These are phyloP conservation scores for Lepus timidus DNA, from an alignment of 2,113 vertebrate species.

Conservation along the genomic window DNA sequence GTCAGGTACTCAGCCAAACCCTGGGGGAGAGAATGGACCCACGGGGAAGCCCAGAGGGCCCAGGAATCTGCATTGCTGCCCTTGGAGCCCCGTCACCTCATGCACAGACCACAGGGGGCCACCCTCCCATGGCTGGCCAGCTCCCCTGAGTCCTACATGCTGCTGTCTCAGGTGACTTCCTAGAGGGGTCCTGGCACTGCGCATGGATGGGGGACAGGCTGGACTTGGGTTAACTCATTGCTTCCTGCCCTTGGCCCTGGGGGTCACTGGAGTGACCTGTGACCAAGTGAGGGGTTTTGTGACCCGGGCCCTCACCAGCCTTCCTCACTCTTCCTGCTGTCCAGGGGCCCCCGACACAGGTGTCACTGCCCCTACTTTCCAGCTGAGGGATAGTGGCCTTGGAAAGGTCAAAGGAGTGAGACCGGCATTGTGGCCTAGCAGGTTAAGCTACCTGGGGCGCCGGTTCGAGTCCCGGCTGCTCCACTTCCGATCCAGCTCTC, in stretches of 20 bases:
- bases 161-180: background rate
- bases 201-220: background rate
- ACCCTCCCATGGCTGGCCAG: background rate
- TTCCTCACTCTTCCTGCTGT: background rate
- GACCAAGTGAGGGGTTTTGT: background rate
- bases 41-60: accelerated
- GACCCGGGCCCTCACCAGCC: background rate
- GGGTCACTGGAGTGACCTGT: background rate
- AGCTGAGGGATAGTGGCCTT: background rate
- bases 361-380: background rate
- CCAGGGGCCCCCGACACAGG: background rate
- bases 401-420: background rate
- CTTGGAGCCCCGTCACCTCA: no score
- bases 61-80: background rate
- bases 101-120: accelerated
- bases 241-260: background rate
- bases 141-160: accelerated
- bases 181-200: background rate
- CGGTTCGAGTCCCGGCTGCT: no score
- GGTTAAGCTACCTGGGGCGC: no score
- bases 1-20: background rate
- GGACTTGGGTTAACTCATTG: background rate
- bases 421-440: no score
- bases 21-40: background rate
- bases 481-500: no score